phyloP scores from a whole-genome alignment of 2,888 invertebrate species.

The Eumacrocentrus americanus region DNA sequence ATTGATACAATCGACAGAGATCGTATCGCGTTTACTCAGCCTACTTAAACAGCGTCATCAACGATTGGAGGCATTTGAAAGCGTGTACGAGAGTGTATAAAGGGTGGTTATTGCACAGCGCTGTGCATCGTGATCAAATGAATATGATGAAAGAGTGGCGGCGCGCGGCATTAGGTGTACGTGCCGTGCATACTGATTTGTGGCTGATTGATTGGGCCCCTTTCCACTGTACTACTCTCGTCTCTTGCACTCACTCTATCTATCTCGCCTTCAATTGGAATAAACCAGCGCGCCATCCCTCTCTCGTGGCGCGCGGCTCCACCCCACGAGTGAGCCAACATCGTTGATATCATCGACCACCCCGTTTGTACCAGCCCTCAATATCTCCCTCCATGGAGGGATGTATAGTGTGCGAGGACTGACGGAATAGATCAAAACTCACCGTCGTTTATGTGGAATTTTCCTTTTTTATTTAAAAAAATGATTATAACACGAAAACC shows the following conservation, averaged over 20 bases:
- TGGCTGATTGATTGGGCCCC: constrained; percentile 61
- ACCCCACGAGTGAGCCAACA: constrained; percentile 35
- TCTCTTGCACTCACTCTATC: constrained; percentile 21
- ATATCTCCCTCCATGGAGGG: background rate
- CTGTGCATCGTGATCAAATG: constrained; percentile 55
- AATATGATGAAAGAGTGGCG: constrained; percentile 61
- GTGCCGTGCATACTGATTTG: constrained; percentile 62
- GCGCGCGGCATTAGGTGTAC: constrained; percentile 57
- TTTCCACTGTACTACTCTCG: constrained; percentile 48
- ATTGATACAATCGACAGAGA: no score
- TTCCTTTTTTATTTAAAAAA: no score
- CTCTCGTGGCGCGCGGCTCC: constrained; percentile 8
- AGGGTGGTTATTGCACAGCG: constrained; percentile 8
- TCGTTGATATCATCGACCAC: constrained; percentile 34
- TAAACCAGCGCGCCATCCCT: background rate
- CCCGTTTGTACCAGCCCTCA: constrained; percentile 21
- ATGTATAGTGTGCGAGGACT: background rate
- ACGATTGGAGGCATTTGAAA: background rate
- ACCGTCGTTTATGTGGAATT: background rate
- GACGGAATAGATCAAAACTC: background rate
- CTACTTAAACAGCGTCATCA: background rate
- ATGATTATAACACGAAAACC: no score
- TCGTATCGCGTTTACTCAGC: background rate
- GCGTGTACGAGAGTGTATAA: background rate
- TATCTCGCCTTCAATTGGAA: constrained; percentile 27